Evolutionary conservation across 2,797 vertebrate genomes (phyloP).

Genomic region (Mycteria americana): DNA sequence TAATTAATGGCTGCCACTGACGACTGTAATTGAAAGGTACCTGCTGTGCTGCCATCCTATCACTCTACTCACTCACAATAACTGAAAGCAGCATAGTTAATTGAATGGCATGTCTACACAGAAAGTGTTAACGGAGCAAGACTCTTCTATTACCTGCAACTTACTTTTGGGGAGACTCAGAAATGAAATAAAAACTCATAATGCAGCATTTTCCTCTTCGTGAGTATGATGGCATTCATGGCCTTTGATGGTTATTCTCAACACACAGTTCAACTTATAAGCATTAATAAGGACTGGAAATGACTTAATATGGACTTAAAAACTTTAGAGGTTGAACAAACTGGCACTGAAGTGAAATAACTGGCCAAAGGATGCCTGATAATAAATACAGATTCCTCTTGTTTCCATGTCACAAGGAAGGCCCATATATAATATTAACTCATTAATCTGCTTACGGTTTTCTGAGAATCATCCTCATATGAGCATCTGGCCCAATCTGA

Average conservation of each 20-base stretch:
- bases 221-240: background rate
- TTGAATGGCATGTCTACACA: background rate
- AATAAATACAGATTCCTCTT: background rate
- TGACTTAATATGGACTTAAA: background rate
- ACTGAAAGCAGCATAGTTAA: background rate
- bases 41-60: background rate
- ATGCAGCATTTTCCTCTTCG: background rate
- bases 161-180: background rate
- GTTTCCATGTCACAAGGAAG: background rate
- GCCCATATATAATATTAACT: background rate
- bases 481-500: conserved; percentile 95
- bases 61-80: background rate
- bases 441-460: conserved; percentile 83
- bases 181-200: background rate
- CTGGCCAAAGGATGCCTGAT: background rate
- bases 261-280: background rate
- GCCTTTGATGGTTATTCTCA: background rate
- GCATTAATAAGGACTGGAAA: background rate
- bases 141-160: background rate
- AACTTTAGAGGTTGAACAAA: background rate
- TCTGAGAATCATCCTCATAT: conserved; percentile 97
- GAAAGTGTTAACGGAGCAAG: background rate
- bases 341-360: background rate
- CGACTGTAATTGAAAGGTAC: background rate
- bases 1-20: background rate